Conservation (phyloP, 2,797 vertebrate species). For the Chloroceryle amazona region DNA sequence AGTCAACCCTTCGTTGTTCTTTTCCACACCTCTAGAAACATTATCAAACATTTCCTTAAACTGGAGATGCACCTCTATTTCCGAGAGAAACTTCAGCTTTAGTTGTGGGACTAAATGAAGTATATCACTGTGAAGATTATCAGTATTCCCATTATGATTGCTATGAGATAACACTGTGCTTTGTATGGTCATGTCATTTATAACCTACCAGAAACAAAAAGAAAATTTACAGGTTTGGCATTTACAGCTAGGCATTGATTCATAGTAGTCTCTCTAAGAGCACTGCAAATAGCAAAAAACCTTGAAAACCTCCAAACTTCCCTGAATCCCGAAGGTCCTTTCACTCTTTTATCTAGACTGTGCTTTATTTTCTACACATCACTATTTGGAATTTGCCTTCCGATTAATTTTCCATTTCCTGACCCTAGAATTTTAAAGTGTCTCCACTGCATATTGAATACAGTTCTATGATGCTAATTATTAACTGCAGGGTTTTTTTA, state of each 20-base stretch:
- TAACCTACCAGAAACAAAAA: background rate
- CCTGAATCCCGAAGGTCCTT: background rate
- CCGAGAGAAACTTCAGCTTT: background rate
- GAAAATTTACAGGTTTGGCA: background rate
- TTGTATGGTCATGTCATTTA: background rate
- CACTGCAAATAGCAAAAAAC: background rate
- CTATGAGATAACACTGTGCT: background rate
- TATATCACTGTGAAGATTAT: background rate
- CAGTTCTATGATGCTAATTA: slow-evolving; percentile 58
- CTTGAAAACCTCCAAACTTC: too few relatives aligned
- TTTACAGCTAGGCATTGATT: background rate
- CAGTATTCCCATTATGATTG: background rate
- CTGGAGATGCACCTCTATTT: background rate
- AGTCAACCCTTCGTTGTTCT: background rate
- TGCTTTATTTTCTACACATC: background rate
- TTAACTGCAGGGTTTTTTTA: slow-evolving; percentile 51
- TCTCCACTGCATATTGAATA: slow-evolving; percentile 60
- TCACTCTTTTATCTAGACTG: background rate
- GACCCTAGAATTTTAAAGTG: slow-evolving; percentile 58
- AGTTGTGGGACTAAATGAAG: background rate
- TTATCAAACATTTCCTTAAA: background rate
- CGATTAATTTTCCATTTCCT: slow-evolving; percentile 69
- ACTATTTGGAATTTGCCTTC: background rate
- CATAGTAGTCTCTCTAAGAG: background rate
- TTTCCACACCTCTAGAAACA: background rate